Base-by-base conservation (phyloP, 2,888 invertebrate species). In the Nebria brevicollis region DNA sequence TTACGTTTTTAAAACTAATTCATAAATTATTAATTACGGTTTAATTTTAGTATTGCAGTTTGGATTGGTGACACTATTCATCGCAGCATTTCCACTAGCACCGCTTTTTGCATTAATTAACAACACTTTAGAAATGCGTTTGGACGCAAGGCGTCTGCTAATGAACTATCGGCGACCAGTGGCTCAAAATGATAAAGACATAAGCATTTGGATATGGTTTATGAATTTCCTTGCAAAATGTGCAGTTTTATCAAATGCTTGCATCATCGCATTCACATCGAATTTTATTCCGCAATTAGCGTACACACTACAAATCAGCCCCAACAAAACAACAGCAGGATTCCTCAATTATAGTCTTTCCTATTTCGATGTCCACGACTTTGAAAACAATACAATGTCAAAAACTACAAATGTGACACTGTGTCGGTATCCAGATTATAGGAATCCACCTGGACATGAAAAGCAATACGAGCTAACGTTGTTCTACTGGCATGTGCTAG, bases 51-150 rank as follows among this genome's bases (percentile, higher is more conserved):
- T 97, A 75, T 90, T 97, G 64, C 98, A 98, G 89, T 98, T 96
- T 90, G 98, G 98, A 0, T 98, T 98, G 90, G 95, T 97, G 73
- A 97, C 97, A 2, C 94, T 98, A 84, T 98, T 98, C 90, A 97
- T 97, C 83, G 95, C 96, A 73, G 98, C 97, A 11, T 98, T 98
- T 90, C 98, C 98, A 0, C 90, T 98, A 75, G 98, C 97, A 0
- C 98, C 98, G 0, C 90, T 98, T 72, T 98, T 97, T 90, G 97
- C 97, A 0, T 91, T 98, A 74, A 88, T 97, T 83, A 98, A 98
- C 90, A 98, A 98, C 54, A 20, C 64, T 84, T 11, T 75, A 72
- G 98, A 98, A 91, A 96, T 97, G 93, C 91, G 97, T 11, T 89
- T 97, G 83, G 97, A 98, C 90, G 97, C 97, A 5, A 94, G 94